Evolutionary conservation across 2,797 vertebrate species (phyloP), one percentile per base, ranked within the genome.

Genomic region (Gephyroberyx darwinii): DNA sequence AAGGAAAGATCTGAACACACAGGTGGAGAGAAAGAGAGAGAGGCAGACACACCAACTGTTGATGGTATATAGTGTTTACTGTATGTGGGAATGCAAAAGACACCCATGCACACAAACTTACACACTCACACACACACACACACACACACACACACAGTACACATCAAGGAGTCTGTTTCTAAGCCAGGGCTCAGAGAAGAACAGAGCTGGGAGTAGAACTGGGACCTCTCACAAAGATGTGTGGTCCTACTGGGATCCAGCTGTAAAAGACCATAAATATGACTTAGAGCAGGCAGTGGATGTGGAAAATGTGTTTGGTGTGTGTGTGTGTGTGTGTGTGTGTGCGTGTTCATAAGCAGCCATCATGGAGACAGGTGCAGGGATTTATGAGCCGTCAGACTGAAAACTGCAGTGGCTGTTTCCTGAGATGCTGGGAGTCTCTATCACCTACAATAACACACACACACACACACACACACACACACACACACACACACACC

Each of bases 381-480:
- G 26, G 76, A 81, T 81, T 82, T 82, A 80, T 71, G 65, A 65
- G 75, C 70, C 84, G 71, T 65, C 45, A 14, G 47, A 41, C 33
- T 14, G n/a, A 67, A 19, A 31, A 33, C 52, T 35, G 10, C 63
- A 65, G 35, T 33, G 20, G 17, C 33, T 54, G 50, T 54, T 43
- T 86, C 61, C 76, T 45, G 60, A 53, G 16, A 41, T 60, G 69
- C 22, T 48, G 45, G 72, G 69, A 60, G 69, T 75, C 74, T 77
- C 13, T 76, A 75, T 82, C 65, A 61, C 35, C 54, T 7, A 69
- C 74, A 64, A 12, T 60, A 63, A 30, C 57, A 35, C 37, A 60
- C 58, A 61, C 58, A 41, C 65, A 58, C 17, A 0, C 2, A 41
- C 53, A 3, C 30, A 33, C 31, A 37, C 33, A 35, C 17, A 33